Percentiles rank a stretch among this genome's conserved stretches.
Evolutionary conservation across 2,113 vertebrate genomes (phyloP).

Genomic region (Grallaria varia): DNA sequence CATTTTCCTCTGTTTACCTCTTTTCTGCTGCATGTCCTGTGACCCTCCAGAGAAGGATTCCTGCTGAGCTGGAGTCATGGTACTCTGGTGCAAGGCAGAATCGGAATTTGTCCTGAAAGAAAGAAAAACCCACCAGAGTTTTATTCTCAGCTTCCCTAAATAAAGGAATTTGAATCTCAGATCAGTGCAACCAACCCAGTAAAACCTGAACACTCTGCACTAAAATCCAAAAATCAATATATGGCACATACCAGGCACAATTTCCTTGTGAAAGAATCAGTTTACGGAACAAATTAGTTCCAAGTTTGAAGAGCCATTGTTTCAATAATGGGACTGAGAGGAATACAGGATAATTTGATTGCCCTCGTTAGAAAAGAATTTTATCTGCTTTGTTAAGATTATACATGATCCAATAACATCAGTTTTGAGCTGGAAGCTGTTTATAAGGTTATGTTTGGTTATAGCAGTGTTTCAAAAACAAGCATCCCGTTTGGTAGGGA

Average conservation of each 20-base stretch:
- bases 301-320: not conserved
- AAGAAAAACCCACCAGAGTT: not conserved
- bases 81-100: constrained; percentile 96
- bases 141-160: not conserved
- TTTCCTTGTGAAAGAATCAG: not conserved
- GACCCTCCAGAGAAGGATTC: constrained; percentile 88
- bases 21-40: constrained; percentile 92
- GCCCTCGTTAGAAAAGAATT: not conserved
- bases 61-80: constrained; percentile 87
- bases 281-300: not conserved
- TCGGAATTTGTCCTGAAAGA: constrained; percentile 92
- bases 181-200: not conserved
- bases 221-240: not conserved
- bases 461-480: not conserved
- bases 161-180: not conserved
- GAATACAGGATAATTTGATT: not conserved
- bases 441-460: not conserved
- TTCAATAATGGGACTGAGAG: not conserved
- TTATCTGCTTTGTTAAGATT: not conserved
- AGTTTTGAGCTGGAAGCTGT: not conserved
- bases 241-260: not conserved
- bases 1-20: constrained; percentile 74
- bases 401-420: not conserved
- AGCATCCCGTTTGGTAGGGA: not conserved
- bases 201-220: not conserved